Evolutionary conservation across 2,888 invertebrate genomes (phyloP).

Genomic region (Luperina nickerlii): DNA sequence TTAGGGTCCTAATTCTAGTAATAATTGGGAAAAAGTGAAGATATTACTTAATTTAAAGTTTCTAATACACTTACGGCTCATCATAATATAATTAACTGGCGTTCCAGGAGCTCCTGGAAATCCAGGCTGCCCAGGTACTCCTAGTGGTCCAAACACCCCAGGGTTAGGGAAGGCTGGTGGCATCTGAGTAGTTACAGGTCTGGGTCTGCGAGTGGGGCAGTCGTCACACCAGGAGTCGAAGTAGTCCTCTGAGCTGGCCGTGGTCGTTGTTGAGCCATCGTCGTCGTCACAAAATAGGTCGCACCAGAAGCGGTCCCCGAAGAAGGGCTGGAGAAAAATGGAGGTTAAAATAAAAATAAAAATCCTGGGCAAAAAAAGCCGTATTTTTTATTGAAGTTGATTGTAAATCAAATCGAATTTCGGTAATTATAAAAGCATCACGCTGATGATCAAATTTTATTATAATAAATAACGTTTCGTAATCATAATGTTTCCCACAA

Average conservation of each 20-base stretch:
- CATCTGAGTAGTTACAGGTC: constrained; percentile 50
- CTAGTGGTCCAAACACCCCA: constrained; percentile 2
- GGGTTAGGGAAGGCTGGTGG: constrained; percentile 15
- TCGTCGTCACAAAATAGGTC: constrained; percentile 77
- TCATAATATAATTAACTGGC: constrained; percentile 26
- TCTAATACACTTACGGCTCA: constrained; percentile 34
- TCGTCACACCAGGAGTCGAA: constrained; percentile 44
- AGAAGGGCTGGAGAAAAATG: constrained; percentile 75
- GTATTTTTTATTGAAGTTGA: background rate
- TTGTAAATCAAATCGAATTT: background rate
- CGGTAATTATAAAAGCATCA: too few species aligned
- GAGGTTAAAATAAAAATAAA: background rate
- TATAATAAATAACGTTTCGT: background rate
- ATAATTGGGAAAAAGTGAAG: background rate
- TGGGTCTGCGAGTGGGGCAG: constrained; percentile 41
- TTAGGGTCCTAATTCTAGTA: background rate
- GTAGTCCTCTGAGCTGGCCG: constrained; percentile 53
- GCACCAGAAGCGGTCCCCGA: constrained; percentile 72
- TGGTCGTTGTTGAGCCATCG: constrained; percentile 57
- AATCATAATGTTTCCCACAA: background rate
- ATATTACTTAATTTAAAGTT: background rate
- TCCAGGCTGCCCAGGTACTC: background rate
- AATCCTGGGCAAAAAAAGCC: background rate
- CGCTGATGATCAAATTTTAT: background rate
- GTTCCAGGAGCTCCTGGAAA: constrained; percentile 15